Percentiles rank a stretch among this genome's conserved stretches.
Conservation (phyloP, 2,797 vertebrate species). For the Brachymystax lenok region DNA sequence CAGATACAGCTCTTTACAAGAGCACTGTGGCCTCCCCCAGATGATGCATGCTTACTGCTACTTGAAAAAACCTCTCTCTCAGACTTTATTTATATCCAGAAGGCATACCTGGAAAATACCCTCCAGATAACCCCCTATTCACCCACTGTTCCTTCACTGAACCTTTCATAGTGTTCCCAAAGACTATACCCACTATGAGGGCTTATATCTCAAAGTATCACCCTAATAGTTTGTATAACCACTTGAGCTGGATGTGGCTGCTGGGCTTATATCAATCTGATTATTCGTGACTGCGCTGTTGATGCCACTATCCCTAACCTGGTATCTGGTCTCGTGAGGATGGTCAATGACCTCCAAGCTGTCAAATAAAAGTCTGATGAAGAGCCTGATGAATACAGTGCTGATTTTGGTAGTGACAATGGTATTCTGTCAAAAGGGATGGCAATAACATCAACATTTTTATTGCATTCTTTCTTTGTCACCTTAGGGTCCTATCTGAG, state of each 20-base stretch:
- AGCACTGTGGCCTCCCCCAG: conserved; percentile 45
- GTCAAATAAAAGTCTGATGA: not conserved
- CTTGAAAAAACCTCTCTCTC: conserved; percentile 6
- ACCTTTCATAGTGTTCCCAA: not conserved
- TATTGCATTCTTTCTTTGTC: not conserved
- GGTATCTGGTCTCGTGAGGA: too few species aligned
- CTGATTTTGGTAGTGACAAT: not conserved
- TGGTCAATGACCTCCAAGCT: too few species aligned
- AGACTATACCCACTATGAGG: not conserved
- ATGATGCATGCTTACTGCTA: conserved; percentile 32
- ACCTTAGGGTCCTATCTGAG: not conserved
- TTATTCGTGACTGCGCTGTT: not conserved
- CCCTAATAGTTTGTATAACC: too few species aligned
- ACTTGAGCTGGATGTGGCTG: too few species aligned
- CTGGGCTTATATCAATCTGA: not conserved
- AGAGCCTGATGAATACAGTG: not conserved
- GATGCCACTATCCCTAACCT: not conserved
- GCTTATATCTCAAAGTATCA: not conserved
- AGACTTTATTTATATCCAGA: conserved; percentile 37
- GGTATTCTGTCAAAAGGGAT: not conserved
- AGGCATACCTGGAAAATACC: conserved; percentile 30
- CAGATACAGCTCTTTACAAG: conserved; percentile 66
- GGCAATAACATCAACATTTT: not conserved
- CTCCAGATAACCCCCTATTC: not conserved
- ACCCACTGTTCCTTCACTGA: not conserved